Conservation (phyloP, 2,888 invertebrate species). For the Elysia crispata region DNA sequence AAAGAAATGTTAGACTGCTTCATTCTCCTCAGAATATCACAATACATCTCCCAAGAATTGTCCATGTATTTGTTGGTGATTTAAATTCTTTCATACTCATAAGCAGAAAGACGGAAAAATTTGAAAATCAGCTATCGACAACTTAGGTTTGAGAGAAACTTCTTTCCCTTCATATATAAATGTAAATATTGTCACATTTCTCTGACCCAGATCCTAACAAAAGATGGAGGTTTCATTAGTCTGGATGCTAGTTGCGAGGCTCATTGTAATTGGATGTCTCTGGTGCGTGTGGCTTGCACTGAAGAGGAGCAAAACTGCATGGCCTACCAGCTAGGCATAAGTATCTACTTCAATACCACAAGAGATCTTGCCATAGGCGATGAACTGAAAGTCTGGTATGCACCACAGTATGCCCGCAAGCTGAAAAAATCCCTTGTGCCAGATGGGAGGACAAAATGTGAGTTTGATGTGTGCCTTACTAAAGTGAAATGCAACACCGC, state of each 20-base stretch:
- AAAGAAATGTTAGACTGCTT: too few species aligned
- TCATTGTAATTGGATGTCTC: conserved; percentile 82
- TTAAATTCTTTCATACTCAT: too few species aligned
- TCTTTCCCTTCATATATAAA: not conserved
- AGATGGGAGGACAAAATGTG: conserved; percentile 69
- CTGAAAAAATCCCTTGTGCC: conserved; percentile 76
- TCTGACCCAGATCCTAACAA: conserved; percentile 58
- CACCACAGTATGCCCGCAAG: conserved; percentile 81
- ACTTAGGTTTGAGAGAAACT: not conserved
- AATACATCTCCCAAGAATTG: too few species aligned
- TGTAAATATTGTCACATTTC: too few species aligned
- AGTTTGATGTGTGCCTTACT: too few species aligned
- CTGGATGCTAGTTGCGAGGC: conserved; percentile 81
- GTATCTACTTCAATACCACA: conserved; percentile 72
- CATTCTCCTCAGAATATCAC: too few species aligned
- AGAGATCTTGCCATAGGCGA: conserved; percentile 79
- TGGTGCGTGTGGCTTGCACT: conserved; percentile 79
- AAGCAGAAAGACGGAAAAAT: not conserved
- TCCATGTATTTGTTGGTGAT: too few species aligned
- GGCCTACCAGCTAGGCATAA: conserved; percentile 81
- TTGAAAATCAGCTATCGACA: not conserved
- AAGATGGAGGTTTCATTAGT: conserved; percentile 77
- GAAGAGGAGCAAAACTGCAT: conserved; percentile 81
- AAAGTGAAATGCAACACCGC: too few species aligned
- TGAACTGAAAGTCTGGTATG: conserved; percentile 82